Base-by-base conservation (phyloP, 1,140 invertebrate genomes). In the Odontomachus brunneus region DNA sequence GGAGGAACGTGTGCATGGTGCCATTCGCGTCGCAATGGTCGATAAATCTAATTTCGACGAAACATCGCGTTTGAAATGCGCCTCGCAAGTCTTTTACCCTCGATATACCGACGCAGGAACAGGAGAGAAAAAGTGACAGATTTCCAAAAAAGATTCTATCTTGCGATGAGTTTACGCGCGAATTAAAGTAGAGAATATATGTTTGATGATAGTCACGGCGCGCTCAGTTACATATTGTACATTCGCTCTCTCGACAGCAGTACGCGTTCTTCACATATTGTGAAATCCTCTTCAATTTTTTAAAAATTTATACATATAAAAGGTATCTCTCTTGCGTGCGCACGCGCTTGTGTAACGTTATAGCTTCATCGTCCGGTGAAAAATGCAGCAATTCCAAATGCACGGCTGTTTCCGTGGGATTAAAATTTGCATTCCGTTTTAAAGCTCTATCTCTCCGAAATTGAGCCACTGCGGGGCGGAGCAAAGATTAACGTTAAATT, bases 401-500 rank as follows among this genome's bases (percentile, higher is more conserved):
- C 75, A 71, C 24, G 51, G 69, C 65, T 80, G 75, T 80, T 80
- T 80, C 65, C 33, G 51, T 29, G 51, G 65, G 65, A 80, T 80
- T 80, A 80, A 80, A 80, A 80, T 80, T 80, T 80, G 51, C 75
- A 80, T 80, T 69, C 65, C 33, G 51, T 51, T 80, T 69, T 78
- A 78, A 38, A 80, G 65, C 75, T 80, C 51, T 59, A 69, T 80
- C 75, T 57, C 65, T 2, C 65, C 59, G 71, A 74, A 82, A 82
- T 82, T 82, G 55, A 74, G 57, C 78, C 57, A 62, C 63, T 33
- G 26, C 51, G 24, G 9, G 44, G 26, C 38, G 19, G 60, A 60
- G 55, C 57, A 74, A 72, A 74, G 66, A 74, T 82, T 82, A 74
- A 72, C 78, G 67, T 82, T 82, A 63, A 82, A 82, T 74, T 74